Conservation (phyloP, 1,140 invertebrate species). For the Heliconius nattereri region DNA sequence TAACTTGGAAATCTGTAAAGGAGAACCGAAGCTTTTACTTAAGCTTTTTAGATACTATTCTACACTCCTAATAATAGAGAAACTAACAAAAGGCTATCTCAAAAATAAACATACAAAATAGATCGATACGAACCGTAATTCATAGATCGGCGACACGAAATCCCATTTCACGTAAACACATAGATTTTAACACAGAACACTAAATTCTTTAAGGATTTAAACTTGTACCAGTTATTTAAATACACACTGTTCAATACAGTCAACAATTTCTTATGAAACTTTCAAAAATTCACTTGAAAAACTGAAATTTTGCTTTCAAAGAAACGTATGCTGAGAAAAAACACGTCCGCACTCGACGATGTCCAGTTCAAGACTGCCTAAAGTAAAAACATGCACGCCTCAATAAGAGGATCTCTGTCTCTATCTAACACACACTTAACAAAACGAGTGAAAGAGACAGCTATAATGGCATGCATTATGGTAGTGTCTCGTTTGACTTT, state of each 20-base stretch:
- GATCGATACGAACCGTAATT: conserved; percentile 47
- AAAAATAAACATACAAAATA: conserved; percentile 17
- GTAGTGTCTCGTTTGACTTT: conserved; percentile 60
- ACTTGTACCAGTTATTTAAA: conserved; percentile 11
- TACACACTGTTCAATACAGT: conserved; percentile 21
- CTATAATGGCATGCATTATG: conserved; percentile 71
- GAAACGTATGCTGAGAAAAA: conserved; percentile 24
- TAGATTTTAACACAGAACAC: conserved; percentile 51
- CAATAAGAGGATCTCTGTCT: conserved; percentile 57
- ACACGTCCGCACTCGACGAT: conserved; percentile 39
- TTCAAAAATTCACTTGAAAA: conserved; percentile 12
- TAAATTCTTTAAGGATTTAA: conserved; percentile 40
- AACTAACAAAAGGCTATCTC: conserved; percentile 10
- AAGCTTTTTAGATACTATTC: not conserved
- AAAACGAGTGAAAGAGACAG: conserved; percentile 47
- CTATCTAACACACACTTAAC: conserved; percentile 37
- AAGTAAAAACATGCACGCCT: conserved; percentile 50
- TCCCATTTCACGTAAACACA: conserved; percentile 51
- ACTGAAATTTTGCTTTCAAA: conserved; percentile 19
- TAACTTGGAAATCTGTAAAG: not conserved
- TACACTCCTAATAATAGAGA: not conserved
- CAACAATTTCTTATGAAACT: conserved; percentile 13
- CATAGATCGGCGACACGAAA: conserved; percentile 48
- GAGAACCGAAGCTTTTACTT: not conserved
- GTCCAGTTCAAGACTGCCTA: conserved; percentile 48